Evolutionary conservation across 2,797 vertebrate genomes (phyloP).

Genomic region (Acropternis orthonyx): DNA sequence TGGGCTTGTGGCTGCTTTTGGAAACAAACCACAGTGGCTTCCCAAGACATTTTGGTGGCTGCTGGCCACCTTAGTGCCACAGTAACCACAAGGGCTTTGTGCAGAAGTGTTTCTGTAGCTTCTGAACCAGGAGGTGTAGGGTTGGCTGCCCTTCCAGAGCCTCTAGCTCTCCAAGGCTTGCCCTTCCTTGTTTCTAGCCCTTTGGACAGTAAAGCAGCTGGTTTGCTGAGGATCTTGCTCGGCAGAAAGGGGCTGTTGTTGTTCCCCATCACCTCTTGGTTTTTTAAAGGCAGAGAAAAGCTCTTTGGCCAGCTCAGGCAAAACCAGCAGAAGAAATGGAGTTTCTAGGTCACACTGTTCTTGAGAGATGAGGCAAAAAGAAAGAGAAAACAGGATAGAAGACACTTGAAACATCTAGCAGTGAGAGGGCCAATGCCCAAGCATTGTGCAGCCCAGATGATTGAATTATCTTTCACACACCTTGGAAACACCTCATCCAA

Average conservation of each 20-base stretch:
- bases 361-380: not conserved
- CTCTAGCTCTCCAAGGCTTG: not conserved
- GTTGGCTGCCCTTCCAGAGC: not conserved
- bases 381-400: not conserved
- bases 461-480: rapidly evolving
- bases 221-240: not conserved
- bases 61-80: not conserved
- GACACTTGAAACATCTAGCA: not conserved
- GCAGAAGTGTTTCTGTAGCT: not conserved
- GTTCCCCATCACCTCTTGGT: rapidly evolving
- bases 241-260: not conserved
- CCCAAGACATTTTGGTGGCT: not conserved
- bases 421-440: not conserved
- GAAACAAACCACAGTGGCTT: not conserved
- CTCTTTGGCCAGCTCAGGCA: not conserved
- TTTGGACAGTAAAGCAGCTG: not conserved
- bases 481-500: not conserved
- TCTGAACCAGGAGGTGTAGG: rapidly evolving
- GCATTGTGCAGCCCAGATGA: not conserved
- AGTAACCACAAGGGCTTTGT: not conserved
- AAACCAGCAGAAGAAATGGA: not conserved
- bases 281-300: not conserved
- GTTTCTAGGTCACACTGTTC: slow-evolving; percentile 8
- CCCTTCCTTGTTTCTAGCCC: not conserved
- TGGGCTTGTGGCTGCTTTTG: not conserved